phyloP scores from a whole-genome alignment of 1,140 invertebrate species.

The Sitodiplosis mosellana region DNA sequence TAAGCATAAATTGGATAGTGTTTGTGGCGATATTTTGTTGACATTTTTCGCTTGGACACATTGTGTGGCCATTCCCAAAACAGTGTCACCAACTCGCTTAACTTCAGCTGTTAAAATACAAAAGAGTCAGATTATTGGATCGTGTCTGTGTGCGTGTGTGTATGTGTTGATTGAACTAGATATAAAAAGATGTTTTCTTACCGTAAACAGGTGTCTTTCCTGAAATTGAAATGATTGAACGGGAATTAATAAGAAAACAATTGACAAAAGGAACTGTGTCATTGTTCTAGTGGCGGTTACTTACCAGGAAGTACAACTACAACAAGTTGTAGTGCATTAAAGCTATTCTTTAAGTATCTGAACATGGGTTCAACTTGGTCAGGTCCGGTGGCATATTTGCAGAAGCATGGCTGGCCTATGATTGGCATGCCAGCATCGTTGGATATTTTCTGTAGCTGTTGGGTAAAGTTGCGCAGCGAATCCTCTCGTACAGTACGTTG shows the following conservation, averaged over 20 bases:
- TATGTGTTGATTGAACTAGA: no score
- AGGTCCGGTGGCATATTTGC: conserved; percentile 97
- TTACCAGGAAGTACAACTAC: conserved; percentile 95
- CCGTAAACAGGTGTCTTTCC: conserved; percentile 1
- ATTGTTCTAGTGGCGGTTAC: no score
- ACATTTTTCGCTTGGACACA: conserved; percentile 99
- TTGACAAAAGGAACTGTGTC: no score
- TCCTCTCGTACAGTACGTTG: conserved; percentile 95
- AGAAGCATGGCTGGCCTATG: conserved; percentile 94
- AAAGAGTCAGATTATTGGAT: no score
- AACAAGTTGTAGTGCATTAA: conserved; percentile 87
- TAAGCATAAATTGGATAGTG: conserved; percentile 94
- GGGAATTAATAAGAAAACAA: no score
- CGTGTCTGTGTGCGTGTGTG: no score
- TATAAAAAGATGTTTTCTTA: background rate
- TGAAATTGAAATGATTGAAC: no score
- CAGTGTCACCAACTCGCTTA: conserved; percentile 96
- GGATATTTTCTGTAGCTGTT: conserved; percentile 95
- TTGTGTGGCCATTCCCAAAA: conserved; percentile 98
- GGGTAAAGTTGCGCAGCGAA: conserved; percentile 85
- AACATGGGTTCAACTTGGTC: conserved; percentile 99
- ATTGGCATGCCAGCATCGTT: conserved; percentile 99
- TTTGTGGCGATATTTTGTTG: conserved; percentile 98
- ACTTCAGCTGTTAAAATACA: conserved; percentile 66
- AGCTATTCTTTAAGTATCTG: conserved; percentile 92